Evolutionary conservation across 2,113 vertebrate genomes (phyloP).

Genomic region (Eurypyga helias): DNA sequence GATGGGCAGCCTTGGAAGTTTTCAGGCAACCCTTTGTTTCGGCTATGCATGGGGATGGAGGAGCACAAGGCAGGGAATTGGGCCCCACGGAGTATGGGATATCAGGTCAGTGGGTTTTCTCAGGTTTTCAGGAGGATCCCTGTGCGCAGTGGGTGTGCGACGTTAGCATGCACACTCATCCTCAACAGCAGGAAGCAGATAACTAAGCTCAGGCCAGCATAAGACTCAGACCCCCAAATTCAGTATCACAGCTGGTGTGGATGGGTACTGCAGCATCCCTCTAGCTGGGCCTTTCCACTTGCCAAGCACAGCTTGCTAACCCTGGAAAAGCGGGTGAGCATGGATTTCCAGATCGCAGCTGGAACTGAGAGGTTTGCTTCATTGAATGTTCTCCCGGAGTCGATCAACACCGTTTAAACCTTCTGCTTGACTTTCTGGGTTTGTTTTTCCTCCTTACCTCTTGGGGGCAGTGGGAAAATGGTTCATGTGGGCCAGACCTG

Average conservation of each 20-base stretch:
- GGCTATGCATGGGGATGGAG: accelerated
- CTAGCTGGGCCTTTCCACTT: background rate
- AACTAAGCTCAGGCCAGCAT: background rate
- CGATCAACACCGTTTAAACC: no score
- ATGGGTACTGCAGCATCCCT: background rate
- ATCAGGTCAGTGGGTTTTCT: background rate
- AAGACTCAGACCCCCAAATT: background rate
- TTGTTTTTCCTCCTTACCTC: background rate
- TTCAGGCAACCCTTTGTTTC: background rate
- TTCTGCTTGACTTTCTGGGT: background rate
- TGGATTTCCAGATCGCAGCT: background rate
- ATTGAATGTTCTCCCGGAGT: background rate
- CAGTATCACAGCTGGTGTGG: background rate
- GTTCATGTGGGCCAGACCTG: background rate
- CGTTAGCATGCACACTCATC: background rate
- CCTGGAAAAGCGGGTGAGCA: background rate
- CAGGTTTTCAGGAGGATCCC: background rate
- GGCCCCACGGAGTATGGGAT: accelerated
- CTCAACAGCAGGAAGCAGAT: background rate
- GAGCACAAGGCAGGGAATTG: background rate
- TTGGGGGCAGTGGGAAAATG: background rate
- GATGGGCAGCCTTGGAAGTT: background rate
- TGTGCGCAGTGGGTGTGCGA: background rate
- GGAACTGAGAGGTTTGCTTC: background rate
- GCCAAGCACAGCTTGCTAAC: background rate